Evolutionary conservation across 2,888 invertebrate genomes (phyloP).

Genomic region (Drosophila cognata): DNA sequence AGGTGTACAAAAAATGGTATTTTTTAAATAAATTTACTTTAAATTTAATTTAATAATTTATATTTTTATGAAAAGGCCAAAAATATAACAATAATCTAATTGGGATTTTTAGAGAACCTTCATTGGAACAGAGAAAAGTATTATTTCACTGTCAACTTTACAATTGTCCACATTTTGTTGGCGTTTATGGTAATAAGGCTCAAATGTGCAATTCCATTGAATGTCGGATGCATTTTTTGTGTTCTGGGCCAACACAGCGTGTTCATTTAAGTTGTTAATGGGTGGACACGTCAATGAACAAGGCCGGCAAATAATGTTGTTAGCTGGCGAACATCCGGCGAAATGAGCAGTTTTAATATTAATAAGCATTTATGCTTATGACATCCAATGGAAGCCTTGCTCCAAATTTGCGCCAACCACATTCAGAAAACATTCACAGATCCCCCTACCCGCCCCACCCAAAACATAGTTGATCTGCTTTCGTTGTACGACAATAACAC

Average conservation of each 20-base stretch:
- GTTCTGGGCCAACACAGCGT: slow-evolving; percentile 33
- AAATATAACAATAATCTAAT: background rate
- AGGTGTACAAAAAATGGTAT: accelerated
- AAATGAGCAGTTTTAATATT: slow-evolving; percentile 65
- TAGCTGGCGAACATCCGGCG: slow-evolving; percentile 39
- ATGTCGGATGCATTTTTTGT: slow-evolving; percentile 26
- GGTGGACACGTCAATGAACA: slow-evolving; percentile 51
- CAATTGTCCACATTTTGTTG: background rate
- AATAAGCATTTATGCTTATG: slow-evolving; percentile 80
- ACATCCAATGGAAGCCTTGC: slow-evolving; percentile 67
- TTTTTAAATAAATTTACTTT: background rate
- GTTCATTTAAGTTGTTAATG: slow-evolving; percentile 48
- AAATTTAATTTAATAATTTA: background rate
- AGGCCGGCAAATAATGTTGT: slow-evolving; percentile 49
- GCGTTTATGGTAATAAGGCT: slow-evolving; percentile 57
- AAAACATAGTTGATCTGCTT: slow-evolving; percentile 53
- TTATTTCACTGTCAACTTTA: too few species aligned
- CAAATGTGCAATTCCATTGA: slow-evolving; percentile 69
- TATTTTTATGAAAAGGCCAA: background rate
- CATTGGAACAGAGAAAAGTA: background rate
- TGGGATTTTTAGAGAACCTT: too few species aligned
- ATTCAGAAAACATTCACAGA: background rate
- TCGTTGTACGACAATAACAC: slow-evolving; percentile 70
- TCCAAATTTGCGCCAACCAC: slow-evolving; percentile 37
- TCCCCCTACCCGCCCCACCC: background rate